Evolutionary conservation across 2,113 vertebrate genomes (phyloP), one percentile per base, ranked within the genome.

Genomic region (Psittacara wagleri): DNA sequence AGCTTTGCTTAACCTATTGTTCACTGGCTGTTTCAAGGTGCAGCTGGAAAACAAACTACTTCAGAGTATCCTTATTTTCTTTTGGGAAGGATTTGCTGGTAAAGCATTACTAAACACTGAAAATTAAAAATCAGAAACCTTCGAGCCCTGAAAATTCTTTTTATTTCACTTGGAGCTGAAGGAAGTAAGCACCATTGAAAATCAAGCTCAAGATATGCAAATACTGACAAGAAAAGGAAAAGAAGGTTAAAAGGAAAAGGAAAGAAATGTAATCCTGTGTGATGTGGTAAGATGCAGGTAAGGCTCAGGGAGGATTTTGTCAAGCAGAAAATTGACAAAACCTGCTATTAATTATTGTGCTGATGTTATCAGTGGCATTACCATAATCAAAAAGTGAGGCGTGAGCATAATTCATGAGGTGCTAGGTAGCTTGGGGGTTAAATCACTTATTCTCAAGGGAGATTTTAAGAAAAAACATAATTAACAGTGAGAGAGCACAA

Each of bases 321-420:
- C 94, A 96, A 97, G 97, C 96, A 97, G 96, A 97, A 97, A 97
- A 97, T 97, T 97, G 97, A 96, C 95, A 97, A 97, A 97, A 96
- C 93, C 90, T 97, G 95, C 93, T 95, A 97, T 96, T 97, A 97
- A 97, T 97, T 97, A 97, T 96, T 96, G 93, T 92, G 91, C 93
- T 93, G 95, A 96, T 97, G 85, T 13, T 96, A 96, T 97, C 97
- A 91, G 55, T 85, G 61, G 37, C 55, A 97, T 97, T 97, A 94
- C 85, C 95, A 97, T 97, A 97, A 96, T 96, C 90, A 96, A 97
- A 96, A 95, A 96, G 90, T 90, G 95, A 96, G 90, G 92, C 54
- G n/a, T 94, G 88, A 92, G 86, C 51, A 77, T 81, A 94, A 84
- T 92, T 96, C 89, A 91, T 22, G 11, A 96, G 82, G 48, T 2